Base-by-base conservation (phyloP, 2,113 vertebrate species). In the Laticauda colubrina region DNA sequence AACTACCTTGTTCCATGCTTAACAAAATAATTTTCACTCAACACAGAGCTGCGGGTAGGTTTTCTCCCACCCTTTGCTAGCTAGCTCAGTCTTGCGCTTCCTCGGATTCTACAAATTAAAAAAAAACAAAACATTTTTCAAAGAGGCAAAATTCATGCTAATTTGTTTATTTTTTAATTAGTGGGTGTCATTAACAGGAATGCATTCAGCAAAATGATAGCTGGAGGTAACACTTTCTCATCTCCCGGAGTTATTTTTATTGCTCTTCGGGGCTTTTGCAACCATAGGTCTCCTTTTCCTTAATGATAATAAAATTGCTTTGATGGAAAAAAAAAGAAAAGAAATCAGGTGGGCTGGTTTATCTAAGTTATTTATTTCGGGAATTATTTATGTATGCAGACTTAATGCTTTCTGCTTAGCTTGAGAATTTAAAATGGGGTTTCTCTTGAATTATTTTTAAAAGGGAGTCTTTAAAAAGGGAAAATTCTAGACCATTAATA, bases 11-110 rank as follows among this genome's bases (percentile, higher is more conserved):
- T 93, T 95, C 91, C 94, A 3, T 95, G 89, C 92, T 96, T 87
- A 96, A 95, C 95, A 53, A 94, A 89, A 29, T 90, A 94, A 55
- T 93, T 90, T 94, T 94, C 95, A 93, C 93, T 95, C 87, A 97
- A 94, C 85, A 93, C 92, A 69, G 93, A 90, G 55, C 53, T 93
- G 5, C 94, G 0, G 85, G 3, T n/a, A 20, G 61, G 29, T 69
- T 91, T 24, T 7, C 43, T 96, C 97, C 93, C 69, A 34, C n/a
- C n/a, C 64, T 15, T 75, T 94, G 96, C 92, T 39, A 95, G 96
- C 94, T 2, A 0, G 10, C 92, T 96, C 54, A 93, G 91, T 96
- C 93, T 95, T 94, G 48, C 89, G 88, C 57, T 93, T 90, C 93
- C 91, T 93, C 89, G 88, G 91, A 53, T 53, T 92, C 86, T 29